Conservation (phyloP, 2,888 invertebrate species). For the Dicranocentrus wangi region DNA sequence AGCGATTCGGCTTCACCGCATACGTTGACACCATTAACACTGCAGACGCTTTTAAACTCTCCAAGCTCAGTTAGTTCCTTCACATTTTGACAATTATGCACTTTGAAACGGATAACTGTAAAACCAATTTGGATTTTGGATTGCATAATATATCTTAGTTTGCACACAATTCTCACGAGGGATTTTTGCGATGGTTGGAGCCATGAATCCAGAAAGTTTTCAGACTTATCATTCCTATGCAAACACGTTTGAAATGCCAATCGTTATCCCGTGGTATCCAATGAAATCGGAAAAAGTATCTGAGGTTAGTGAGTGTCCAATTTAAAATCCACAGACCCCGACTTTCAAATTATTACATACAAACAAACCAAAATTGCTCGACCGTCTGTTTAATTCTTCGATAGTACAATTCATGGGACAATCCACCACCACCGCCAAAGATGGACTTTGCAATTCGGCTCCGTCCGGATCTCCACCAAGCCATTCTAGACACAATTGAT, state of each 20-base stretch:
- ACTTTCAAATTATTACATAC: neutral
- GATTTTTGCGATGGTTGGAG: constrained; percentile 91
- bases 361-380: neutral
- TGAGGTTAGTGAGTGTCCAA: constrained; percentile 15
- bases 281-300: constrained; percentile 59
- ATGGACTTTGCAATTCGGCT: constrained; percentile 91
- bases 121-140: neutral
- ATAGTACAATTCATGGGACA: constrained; percentile 55
- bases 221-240: constrained; percentile 94
- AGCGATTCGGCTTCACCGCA: constrained; percentile 88
- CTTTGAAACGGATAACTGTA: neutral
- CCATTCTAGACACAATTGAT: constrained; percentile 93
- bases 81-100: no score
- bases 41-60: constrained; percentile 89
- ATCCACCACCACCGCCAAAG: constrained; percentile 41
- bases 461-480: constrained; percentile 95
- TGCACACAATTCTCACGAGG: constrained; percentile 92
- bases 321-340: no score
- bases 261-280: constrained; percentile 94
- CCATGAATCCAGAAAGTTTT: constrained; percentile 92
- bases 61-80: constrained; percentile 83
- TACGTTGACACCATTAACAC: constrained; percentile 80
- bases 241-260: constrained; percentile 96
- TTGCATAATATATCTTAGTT: constrained; percentile 78
- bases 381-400: neutral